Percentiles rank a stretch among this genome's conserved stretches.
phyloP scores from a whole-genome alignment of 2,797 vertebrate genomes.

The Triplophysa yarkandensis region DNA sequence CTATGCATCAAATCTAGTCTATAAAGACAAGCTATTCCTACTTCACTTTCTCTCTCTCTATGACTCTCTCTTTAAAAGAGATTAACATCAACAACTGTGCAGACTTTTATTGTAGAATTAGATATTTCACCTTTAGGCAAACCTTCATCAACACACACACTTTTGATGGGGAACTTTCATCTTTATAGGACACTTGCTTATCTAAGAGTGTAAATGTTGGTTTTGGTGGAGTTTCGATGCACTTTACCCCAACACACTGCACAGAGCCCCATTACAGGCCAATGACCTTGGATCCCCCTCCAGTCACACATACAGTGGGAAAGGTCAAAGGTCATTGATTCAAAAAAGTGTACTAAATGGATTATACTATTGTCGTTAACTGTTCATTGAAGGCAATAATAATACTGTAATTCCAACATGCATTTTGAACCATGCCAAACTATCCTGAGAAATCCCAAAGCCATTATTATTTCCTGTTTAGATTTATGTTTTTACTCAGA shows the following conservation, averaged over 20 bases:
- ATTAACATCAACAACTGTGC: conserved; percentile 8
- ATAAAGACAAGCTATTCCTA: not conserved
- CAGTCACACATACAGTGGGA: conserved; percentile 7
- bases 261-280: not conserved
- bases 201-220: not conserved
- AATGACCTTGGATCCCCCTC: not conserved
- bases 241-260: conserved; percentile 16
- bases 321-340: no score
- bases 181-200: not conserved
- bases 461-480: not conserved
- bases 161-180: not conserved
- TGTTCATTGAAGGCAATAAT: not conserved
- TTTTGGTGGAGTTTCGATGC: conserved; percentile 15
- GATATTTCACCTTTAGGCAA: conserved; percentile 21
- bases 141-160: not conserved
- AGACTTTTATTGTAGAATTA: conserved; percentile 36
- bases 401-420: no score
- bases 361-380: no score
- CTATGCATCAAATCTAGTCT: not conserved
- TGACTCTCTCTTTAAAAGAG: not conserved
- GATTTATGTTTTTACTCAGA: not conserved
- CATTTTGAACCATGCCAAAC: no score
- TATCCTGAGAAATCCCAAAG: not conserved
- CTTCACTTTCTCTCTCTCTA: not conserved
- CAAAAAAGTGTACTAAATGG: no score